Conservation (phyloP, 2,797 vertebrate genomes). For the Antrozous pallidus region DNA sequence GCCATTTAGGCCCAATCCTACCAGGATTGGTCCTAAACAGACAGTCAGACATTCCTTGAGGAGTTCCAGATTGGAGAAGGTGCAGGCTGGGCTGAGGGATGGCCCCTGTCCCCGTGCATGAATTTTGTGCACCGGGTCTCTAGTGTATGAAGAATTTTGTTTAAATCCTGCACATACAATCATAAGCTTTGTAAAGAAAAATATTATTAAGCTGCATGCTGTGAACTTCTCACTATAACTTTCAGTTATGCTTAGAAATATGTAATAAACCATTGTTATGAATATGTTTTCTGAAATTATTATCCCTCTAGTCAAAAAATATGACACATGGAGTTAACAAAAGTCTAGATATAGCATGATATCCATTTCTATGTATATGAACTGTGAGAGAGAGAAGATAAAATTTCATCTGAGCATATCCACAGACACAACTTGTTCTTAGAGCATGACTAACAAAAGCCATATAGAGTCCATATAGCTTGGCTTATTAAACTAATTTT, state of each 20-base stretch:
- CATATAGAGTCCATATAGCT: background rate
- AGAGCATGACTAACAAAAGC: background rate
- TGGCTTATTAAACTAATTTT: background rate
- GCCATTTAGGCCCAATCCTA: too few relatives aligned
- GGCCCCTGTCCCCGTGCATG: too few relatives aligned
- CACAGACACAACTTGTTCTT: background rate
- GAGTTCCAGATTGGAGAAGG: too few relatives aligned
- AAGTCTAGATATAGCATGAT: background rate
- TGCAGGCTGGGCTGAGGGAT: too few relatives aligned
- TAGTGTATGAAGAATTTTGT: background rate
- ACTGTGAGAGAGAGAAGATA: background rate
- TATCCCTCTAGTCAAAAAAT: background rate
- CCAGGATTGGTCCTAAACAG: too few relatives aligned
- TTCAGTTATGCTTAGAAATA: conserved; percentile 49
- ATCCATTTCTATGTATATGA: background rate
- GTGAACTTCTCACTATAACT: conserved; percentile 41
- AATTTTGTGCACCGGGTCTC: too few relatives aligned
- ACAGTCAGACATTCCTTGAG: too few relatives aligned
- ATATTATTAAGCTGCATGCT: conserved; percentile 17
- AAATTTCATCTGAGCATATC: background rate
- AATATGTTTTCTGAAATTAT: conserved; percentile 27
- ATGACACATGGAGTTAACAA: background rate
- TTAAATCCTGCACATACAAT: background rate
- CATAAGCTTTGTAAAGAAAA: conserved; percentile 49
- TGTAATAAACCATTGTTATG: conserved; percentile 57